A percentile compares a stretch with the other conserved stretches of the same genome.
phyloP scores from a whole-genome alignment of 2,888 invertebrate species.

The Acanthococcus lagerstroemiae region DNA sequence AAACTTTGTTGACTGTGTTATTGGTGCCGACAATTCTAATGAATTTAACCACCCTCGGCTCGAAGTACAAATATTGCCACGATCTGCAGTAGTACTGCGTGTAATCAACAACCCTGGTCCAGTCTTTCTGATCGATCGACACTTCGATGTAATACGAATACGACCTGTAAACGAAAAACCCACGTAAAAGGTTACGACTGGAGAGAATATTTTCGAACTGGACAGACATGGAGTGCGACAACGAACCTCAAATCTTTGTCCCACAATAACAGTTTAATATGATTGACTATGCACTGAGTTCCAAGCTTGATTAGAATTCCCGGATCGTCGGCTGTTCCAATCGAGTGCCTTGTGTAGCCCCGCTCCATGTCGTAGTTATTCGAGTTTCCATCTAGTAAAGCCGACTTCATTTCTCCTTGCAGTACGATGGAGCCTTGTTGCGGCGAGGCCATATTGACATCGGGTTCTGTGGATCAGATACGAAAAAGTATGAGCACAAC shows the following conservation, averaged over 20 bases:
- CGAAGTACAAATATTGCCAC: slow-evolving; percentile 92
- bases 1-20: slow-evolving; percentile 90
- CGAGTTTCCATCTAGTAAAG: slow-evolving; percentile 80
- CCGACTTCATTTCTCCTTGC: slow-evolving; percentile 78
- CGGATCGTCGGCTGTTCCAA: slow-evolving; percentile 51
- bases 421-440: slow-evolving; percentile 75
- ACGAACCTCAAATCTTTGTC: slow-evolving; percentile 47
- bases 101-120: slow-evolving; percentile 89
- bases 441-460: slow-evolving; percentile 82
- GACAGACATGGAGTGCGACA: no score
- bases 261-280: slow-evolving; percentile 85
- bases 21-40: slow-evolving; percentile 78
- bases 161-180: slow-evolving; percentile 48
- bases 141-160: slow-evolving; percentile 88
- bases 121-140: slow-evolving; percentile 89
- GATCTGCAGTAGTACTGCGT: slow-evolving; percentile 86
- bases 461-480: slow-evolving; percentile 55
- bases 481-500: no score
- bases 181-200: not conserved
- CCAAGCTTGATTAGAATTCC: slow-evolving; percentile 74
- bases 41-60: slow-evolving; percentile 74
- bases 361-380: slow-evolving; percentile 84
- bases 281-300: slow-evolving; percentile 82
- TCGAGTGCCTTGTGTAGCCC: slow-evolving; percentile 76
- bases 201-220: no score